phyloP scores from a whole-genome alignment of 2,797 vertebrate genomes.

The Pogoniulus pusillus region DNA sequence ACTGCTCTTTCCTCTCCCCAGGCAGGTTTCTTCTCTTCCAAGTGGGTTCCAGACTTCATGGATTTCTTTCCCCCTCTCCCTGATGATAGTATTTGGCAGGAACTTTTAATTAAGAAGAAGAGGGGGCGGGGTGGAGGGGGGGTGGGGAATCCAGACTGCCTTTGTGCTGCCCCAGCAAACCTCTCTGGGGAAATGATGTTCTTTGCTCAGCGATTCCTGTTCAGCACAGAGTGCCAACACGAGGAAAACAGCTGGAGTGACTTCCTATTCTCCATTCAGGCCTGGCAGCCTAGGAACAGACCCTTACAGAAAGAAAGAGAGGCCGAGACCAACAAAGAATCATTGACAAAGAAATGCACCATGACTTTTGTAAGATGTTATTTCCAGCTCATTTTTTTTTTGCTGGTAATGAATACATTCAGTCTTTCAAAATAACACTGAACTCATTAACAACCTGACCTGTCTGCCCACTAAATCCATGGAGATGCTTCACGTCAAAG shows the following conservation, averaged over 20 bases:
- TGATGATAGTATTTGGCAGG: conserved; percentile 64
- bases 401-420: not conserved
- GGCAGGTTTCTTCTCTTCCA: conserved; percentile 39
- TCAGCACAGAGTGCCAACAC: conserved; percentile 36
- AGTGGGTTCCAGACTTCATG: conserved; percentile 8
- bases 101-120: conserved; percentile 50
- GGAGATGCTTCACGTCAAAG: not conserved
- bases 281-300: conserved; percentile 14
- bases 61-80: not conserved
- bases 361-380: not conserved
- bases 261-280: conserved; percentile 56
- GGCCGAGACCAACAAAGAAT: not conserved
- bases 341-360: not conserved
- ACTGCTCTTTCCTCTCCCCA: not conserved
- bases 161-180: conserved; percentile 58
- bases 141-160: conserved; percentile 47
- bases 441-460: not conserved
- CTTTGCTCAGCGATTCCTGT: conserved; percentile 69
- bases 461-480: not conserved
- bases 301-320: not conserved
- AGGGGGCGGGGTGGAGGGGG: too few relatives aligned
- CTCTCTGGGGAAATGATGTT: conserved; percentile 61
- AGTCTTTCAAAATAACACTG: not conserved
- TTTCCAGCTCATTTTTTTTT: not conserved
- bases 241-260: conserved; percentile 64